Percentiles rank a stretch among this genome's conserved stretches.
Conservation (phyloP, 2,797 vertebrate species). For the Allobates femoralis region DNA sequence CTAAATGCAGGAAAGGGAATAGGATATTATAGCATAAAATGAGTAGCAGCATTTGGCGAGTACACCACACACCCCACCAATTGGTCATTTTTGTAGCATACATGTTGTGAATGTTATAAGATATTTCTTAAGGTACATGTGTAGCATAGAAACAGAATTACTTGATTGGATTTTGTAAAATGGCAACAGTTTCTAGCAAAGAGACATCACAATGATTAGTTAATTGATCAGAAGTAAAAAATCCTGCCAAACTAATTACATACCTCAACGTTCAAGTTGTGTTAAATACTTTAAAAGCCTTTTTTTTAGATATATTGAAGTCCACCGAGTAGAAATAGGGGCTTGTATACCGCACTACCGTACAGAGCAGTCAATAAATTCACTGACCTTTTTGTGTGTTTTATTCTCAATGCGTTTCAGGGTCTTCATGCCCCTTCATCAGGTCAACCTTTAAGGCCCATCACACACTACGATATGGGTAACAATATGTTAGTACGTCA, state of each 20-base stretch:
- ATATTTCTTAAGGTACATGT: not conserved
- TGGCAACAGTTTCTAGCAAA: not conserved
- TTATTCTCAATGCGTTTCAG: too few species aligned
- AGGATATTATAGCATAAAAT: conserved; percentile 33
- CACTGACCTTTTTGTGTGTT: too few species aligned
- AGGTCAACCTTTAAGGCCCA: too few species aligned
- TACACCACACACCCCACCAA: not conserved
- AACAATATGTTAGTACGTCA: too few species aligned
- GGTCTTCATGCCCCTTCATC: too few species aligned
- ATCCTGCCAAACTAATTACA: not conserved
- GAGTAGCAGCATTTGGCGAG: not conserved
- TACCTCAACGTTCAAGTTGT: not conserved
- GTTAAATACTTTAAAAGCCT: too few species aligned
- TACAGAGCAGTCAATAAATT: too few species aligned
- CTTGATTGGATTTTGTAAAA: not conserved
- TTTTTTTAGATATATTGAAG: too few species aligned
- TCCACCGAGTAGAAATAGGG: too few species aligned
- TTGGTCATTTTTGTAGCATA: conserved; percentile 11
- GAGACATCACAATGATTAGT: not conserved
- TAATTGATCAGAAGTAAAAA: not conserved
- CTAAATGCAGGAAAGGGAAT: conserved; percentile 18
- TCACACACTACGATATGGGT: too few species aligned
- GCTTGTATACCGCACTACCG: too few species aligned
- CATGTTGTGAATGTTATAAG: not conserved
- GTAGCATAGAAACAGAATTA: not conserved